Percentiles rank a stretch among this genome's conserved stretches.
phyloP scores from a whole-genome alignment of 2,888 invertebrate species.

The Machimus atricapillus region DNA sequence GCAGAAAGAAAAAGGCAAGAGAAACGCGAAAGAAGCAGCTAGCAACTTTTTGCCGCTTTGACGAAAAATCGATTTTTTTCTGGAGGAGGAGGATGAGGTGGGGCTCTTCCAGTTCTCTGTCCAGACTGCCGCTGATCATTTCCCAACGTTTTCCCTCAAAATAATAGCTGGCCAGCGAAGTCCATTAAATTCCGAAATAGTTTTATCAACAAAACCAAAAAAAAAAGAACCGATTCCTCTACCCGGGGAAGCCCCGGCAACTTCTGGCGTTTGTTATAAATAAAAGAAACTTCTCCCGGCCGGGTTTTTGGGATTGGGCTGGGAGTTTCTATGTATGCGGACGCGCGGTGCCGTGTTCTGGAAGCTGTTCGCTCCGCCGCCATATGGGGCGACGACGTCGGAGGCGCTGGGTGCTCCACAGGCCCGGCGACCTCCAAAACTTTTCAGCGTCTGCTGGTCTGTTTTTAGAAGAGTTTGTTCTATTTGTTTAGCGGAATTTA shows the following conservation, averaged over 20 bases:
- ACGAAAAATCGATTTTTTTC: constrained; percentile 13
- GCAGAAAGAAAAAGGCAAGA: not conserved
- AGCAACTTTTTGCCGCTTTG: not conserved
- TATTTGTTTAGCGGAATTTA: not conserved
- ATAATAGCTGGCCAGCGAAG: not conserved
- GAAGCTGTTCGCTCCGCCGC: not conserved
- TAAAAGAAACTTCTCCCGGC: not conserved
- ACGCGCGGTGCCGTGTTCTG: not conserved
- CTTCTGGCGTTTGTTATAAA: not conserved
- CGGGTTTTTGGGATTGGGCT: not conserved
- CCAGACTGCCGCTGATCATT: not conserved
- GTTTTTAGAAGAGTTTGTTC: not conserved
- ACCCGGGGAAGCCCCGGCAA: not conserved
- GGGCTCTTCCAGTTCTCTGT: not conserved
- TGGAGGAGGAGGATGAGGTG: not conserved
- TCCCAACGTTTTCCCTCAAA: not conserved
- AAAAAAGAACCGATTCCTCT: not conserved
- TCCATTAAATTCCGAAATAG: not conserved
- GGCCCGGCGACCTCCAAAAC: not conserved
- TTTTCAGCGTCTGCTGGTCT: not conserved
- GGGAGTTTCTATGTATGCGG: not conserved
- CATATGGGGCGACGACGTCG: not conserved
- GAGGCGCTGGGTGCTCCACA: not conserved
- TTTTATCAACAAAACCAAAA: not conserved
- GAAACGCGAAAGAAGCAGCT: not conserved